These are phyloP conservation scores for Paragorgia papillata DNA, from an alignment of 92 coral and sea anemone genomes.

Conservation along the genomic window DNA sequence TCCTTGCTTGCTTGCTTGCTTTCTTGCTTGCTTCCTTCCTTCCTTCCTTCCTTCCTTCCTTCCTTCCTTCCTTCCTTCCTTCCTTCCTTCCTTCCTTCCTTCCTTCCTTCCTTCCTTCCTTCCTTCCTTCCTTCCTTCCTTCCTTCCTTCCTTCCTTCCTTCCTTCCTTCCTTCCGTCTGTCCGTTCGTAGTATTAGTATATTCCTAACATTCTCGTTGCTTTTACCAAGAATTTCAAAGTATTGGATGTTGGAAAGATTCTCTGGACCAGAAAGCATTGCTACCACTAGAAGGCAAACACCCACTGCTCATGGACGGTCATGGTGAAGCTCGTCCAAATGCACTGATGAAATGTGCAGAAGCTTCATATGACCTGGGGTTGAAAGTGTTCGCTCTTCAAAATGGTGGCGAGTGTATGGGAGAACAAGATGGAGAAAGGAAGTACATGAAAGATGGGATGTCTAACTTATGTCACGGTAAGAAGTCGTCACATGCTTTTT, in stretches of 20 bases:
- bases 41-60: neutral
- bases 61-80: neutral
- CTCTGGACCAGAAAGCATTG: constrained; percentile 76
- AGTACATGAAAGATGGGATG: constrained; percentile 80
- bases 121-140: too few species aligned
- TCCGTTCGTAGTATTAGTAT: neutral
- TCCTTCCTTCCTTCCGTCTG: neutral
- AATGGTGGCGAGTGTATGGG: constrained; percentile 99
- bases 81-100: too few species aligned
- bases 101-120: too few species aligned
- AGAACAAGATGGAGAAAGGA: constrained; percentile 73
- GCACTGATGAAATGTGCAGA: constrained; percentile 97
- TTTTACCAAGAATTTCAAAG: constrained; percentile 77
- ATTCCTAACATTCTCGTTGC: neutral
- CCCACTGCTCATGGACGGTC: constrained; percentile 74
- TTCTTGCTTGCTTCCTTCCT: neutral
- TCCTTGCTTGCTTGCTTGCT: neutral
- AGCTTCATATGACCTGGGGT: constrained; percentile 70
- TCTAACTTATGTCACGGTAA: constrained; percentile 77
- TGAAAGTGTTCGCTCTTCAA: constrained; percentile 83
- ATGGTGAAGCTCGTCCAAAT: constrained; percentile 88
- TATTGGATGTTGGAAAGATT: constrained; percentile 94
- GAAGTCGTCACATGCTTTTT: neutral
- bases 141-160: neutral
- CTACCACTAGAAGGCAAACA: constrained; percentile 87